Evolutionary conservation across 2,797 vertebrate genomes (phyloP).

Genomic region (Tachyglossus aculeatus): DNA sequence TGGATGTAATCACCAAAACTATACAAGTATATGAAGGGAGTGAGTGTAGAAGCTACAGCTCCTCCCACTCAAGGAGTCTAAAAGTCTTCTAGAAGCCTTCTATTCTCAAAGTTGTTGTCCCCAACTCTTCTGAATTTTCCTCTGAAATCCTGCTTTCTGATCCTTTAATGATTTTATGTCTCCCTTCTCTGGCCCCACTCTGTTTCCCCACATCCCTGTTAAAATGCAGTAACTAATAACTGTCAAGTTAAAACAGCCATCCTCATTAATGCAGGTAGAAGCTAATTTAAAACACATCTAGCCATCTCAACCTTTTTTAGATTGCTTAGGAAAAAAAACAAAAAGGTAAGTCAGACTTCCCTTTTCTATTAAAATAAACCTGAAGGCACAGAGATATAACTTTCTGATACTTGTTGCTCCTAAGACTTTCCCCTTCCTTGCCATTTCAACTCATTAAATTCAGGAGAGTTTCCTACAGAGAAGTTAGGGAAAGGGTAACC

Average conservation of each 20-base stretch:
- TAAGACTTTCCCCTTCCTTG: no score
- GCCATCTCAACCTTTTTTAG: neutral
- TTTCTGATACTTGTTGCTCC: no score
- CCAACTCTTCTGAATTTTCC: neutral
- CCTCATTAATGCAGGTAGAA: neutral
- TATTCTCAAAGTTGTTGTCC: neutral
- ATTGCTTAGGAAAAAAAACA: conserved; percentile 6
- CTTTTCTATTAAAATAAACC: no score
- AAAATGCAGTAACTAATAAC: neutral
- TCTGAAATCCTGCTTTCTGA: neutral
- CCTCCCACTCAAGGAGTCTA: no score
- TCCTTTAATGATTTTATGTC: neutral
- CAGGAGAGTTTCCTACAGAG: neutral
- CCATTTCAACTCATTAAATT: conserved; percentile 14
- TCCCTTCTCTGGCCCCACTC: neutral
- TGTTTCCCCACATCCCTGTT: neutral
- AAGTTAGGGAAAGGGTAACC: neutral
- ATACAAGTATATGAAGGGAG: no score
- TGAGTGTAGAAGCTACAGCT: no score
- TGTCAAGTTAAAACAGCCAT: neutral
- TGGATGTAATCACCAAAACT: no score
- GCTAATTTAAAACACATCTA: neutral
- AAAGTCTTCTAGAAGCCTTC: no score
- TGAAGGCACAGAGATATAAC: no score
- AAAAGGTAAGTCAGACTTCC: no score